Evolutionary conservation across 2,888 invertebrate species (phyloP), one percentile per base, ranked within the genome.

Genomic region (Lasioglossum vierecki): DNA sequence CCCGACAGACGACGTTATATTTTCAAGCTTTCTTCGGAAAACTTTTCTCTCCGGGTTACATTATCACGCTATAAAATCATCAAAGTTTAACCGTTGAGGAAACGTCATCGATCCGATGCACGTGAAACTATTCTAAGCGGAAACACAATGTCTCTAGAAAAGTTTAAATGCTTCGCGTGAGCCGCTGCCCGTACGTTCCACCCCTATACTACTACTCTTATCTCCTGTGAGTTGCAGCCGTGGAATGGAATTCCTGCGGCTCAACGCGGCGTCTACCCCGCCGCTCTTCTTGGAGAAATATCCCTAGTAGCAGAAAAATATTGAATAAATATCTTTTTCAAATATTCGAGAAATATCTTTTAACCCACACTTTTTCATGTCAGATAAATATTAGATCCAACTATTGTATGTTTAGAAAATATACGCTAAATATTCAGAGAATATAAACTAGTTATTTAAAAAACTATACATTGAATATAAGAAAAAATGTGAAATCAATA

Each of bases 101-200:
- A 35, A 35, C 18, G 35, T 8, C 9, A 22, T 18, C 35, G 66
- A 30, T 66, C 18, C 66, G 66, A 30, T 35, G 66, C 66, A 30
- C 35, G 66, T 18, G 35, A 66, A 66, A 66, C 66, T 66, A 66
- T 63, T 30, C 26, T 26, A 60, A 60, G 60, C 60, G 60, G 60
- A 60, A 60, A 60, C 26, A 60, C 26, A 60, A 30, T 63, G 30
- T 35, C 30, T 66, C 35, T 35, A 66, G 66, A 35, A 66, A 35
- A 66, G 66, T 66, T 66, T 35, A 18, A 66, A 66, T 22, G 35
- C 66, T 18, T 35, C 66, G 9, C 6, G 18, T 66, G 30, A 30
- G 30, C 35, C 66, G 35, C 18, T 35, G 66, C 9, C 15, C 6
- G 66, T 35, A 66, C 66, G 35, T 35, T 66, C 30, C 35, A 35